Evolutionary conservation across 2,888 invertebrate genomes (phyloP), one percentile per base, ranked within the genome.

Genomic region (Epinotia brunnichana): DNA sequence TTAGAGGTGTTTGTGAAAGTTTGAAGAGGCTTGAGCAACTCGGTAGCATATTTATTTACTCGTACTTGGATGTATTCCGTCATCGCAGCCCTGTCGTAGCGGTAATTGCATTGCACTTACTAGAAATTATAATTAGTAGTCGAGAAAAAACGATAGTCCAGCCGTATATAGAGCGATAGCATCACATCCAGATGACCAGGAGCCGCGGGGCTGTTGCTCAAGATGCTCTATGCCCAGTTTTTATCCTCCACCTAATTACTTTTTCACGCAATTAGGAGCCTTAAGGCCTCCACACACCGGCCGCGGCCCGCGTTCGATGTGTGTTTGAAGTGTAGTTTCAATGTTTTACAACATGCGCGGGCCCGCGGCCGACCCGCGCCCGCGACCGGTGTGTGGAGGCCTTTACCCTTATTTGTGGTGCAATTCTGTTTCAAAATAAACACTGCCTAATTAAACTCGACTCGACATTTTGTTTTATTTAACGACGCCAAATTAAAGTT

Each of bases 161-260:
- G 73, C 80, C 76, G 76, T 74, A 77, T 74, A 77, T 64, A 66
- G 21, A 59, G 63, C 70, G 78, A 79, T 82, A 80, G 62, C 68
- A 82, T 82, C 78, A 75, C 74, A 62, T 75, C 70, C 73, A 75
- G 76, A 72, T 70, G 73, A 67, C 74, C 73, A 73, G 64, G 62
- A 74, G 76, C 66, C 70, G 75, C 67, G 69, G 39, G 54, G 74
- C 63, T 69, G 71, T 73, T 71, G 69, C 75, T 74, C 70, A 57
- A 68, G 51, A 68, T 41, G 54, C 54, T 63, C 56, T 56, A 15
- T 69, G 11, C 35, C 69, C 17, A 61, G 61, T 74, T 73, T 74
- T 74, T 73, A 59, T 59, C 53, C 19, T 35, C 44, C 24, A 59
- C 39, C 64, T 74, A 72, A 74, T 68, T 75, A 75, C 66, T 70